Evolutionary conservation across 2,797 vertebrate species (phyloP).

Genomic region (Argya squamiceps): DNA sequence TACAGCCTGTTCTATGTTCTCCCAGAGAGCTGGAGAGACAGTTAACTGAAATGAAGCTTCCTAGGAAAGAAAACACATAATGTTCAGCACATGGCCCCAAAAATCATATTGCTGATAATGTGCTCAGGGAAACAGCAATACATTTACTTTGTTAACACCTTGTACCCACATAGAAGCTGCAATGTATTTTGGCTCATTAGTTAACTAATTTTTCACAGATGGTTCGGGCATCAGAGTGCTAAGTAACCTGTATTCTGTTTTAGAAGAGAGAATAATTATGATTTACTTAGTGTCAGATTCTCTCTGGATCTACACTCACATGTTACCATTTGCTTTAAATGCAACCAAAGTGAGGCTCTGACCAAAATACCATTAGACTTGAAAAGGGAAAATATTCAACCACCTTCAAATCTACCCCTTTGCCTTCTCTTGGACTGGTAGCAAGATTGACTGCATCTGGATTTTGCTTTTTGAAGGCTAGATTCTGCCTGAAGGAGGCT

Average conservation of each 20-base stretch:
- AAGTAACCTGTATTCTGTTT: conserved; percentile 43
- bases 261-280: conserved; percentile 12
- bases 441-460: neutral
- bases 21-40: neutral
- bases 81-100: neutral
- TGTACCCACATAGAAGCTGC: conserved; percentile 26
- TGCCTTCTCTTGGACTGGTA: neutral
- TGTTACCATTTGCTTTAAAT: neutral
- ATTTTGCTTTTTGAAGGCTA: conserved; percentile 52
- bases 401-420: neutral
- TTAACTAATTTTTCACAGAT: conserved; percentile 52
- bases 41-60: conserved; percentile 8
- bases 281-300: neutral
- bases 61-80: neutral
- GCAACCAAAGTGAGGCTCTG: neutral
- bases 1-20: neutral
- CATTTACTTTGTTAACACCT: conserved; percentile 21
- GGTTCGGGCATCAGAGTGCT: conserved; percentile 26
- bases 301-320: neutral
- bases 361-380: neutral
- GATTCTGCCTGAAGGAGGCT: conserved; percentile 37
- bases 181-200: conserved; percentile 50
- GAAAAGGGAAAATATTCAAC: neutral
- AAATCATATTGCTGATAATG: neutral
- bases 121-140: neutral